Base-by-base conservation (phyloP, 2,888 invertebrate genomes). In the Drosophila formosana region DNA sequence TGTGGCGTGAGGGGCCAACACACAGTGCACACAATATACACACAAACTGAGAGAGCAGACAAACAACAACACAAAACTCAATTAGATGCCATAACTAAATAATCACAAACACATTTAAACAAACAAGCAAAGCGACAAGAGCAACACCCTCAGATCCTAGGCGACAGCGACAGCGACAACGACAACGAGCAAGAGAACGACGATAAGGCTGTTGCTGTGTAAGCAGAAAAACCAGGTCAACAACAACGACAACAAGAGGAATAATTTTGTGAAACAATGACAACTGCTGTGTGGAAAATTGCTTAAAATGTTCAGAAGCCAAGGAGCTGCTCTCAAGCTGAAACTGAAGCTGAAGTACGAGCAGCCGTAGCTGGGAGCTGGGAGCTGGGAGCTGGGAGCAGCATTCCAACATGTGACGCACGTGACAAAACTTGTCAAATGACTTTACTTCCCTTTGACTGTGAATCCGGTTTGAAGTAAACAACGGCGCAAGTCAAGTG, bases 371-470 rank as follows among this genome's bases (percentile, higher is more conserved):
- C 25, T 43, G 18, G 65, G n/a, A 65, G 23, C 49, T 18, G 18
- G 65, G n/a, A 65, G 23, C 49, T 18, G 18, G 18, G 18, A 34
- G 37, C 25, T 43, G 18, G 65, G n/a, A 65, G 23, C 49, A 55
- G 60, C 79, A 84, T 84, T 80, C 87, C 87, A 87, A 73, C 85
- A 87, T 85, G 85, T 85, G 87, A 81, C 82, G 85, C 88, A 88
- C 85, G 85, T 86, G 85, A 86, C 85, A 85, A 86, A 86, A 86
- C 88, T 86, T 86, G 85, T 88, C 88, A 86, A 86, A 87, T 84
- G 82, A 80, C 80, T 85, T 84, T 76, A 72, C 87, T 85, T 80
- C 73, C 70, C 72, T 86, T 71, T 72, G 83, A 72, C 78, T 76
- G 66, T 30, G 78, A 75, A 73, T 84, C 79, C 72, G 66, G 67